Evolutionary conservation across 35 echinoderm and acorn worm genomes (phyloP).

Genomic region (Diadema setosum): DNA sequence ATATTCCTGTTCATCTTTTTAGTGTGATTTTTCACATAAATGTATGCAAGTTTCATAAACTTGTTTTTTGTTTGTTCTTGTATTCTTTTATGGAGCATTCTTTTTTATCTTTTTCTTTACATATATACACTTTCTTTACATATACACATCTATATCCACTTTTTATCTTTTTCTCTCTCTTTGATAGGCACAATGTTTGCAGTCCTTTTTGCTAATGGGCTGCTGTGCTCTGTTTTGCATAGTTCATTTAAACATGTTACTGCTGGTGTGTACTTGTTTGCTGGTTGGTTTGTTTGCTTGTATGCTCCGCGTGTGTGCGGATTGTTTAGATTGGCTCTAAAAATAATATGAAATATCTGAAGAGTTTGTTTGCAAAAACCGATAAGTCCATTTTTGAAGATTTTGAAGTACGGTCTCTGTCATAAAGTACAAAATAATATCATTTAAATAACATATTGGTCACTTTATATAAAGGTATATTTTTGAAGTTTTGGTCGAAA

Average conservation of each 20-base stretch:
- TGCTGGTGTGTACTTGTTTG: not conserved
- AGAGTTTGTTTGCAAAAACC: too few relatives aligned
- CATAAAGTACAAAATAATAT: not conserved
- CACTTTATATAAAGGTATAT: too few relatives aligned
- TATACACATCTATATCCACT: not conserved
- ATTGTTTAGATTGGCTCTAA: not conserved
- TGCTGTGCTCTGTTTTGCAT: not conserved
- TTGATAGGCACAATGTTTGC: not conserved
- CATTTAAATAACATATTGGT: not conserved
- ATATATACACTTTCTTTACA: not conserved
- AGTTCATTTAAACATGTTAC: not conserved
- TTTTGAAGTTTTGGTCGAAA: too few relatives aligned
- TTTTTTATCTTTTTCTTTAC: not conserved
- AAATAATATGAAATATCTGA: too few relatives aligned
- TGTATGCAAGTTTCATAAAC: too few relatives aligned
- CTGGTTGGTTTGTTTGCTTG: not conserved
- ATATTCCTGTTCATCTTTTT: too few relatives aligned
- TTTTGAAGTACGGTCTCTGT: not conserved
- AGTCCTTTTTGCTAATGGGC: not conserved
- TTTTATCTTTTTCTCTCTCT: not conserved
- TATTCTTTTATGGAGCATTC: not conserved
- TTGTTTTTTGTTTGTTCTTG: not conserved
- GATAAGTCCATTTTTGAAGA: not conserved
- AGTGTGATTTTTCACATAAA: too few relatives aligned
- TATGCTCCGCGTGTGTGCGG: not conserved